A percentile compares a stretch with the other conserved stretches of the same genome.
phyloP scores from a whole-genome alignment of 2,113 vertebrate genomes.

The Corythornis cristatus region DNA sequence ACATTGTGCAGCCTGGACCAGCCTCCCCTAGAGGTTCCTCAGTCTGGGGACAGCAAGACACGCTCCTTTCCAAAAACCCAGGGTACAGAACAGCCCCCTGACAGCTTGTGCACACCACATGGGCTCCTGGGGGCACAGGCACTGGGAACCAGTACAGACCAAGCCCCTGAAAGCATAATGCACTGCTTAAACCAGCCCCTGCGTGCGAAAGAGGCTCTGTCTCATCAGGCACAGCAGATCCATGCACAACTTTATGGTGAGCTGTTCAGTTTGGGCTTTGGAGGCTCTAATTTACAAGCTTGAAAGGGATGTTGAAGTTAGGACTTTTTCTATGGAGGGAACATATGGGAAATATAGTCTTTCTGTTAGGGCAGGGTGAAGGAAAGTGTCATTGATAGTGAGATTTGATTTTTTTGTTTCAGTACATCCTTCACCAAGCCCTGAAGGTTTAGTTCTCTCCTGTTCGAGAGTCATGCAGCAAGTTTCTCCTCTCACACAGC shows the following conservation, averaged over 20 bases:
- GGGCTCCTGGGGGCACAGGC: neutral
- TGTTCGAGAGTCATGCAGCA: rapidly evolving
- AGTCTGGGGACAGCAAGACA: neutral
- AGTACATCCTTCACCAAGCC: neutral
- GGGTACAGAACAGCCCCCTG: neutral
- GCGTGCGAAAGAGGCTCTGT: neutral
- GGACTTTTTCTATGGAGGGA: neutral
- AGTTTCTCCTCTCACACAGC: neutral
- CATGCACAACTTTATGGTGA: neutral
- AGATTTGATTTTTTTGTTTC: neutral
- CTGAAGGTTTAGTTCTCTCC: neutral
- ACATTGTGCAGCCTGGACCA: neutral
- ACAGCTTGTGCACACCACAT: neutral
- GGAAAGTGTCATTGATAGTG: neutral
- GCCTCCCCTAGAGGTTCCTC: neutral
- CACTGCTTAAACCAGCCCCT: neutral
- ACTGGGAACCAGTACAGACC: neutral
- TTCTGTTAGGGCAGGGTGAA: neutral
- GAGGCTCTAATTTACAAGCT: neutral
- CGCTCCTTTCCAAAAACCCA: neutral
- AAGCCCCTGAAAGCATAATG: neutral
- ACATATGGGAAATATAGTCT: neutral
- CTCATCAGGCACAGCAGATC: neutral
- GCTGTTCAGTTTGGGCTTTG: neutral
- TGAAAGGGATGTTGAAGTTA: neutral